Conservation (phyloP, 2,797 vertebrate genomes). For the Aplochiton taeniatus region DNA sequence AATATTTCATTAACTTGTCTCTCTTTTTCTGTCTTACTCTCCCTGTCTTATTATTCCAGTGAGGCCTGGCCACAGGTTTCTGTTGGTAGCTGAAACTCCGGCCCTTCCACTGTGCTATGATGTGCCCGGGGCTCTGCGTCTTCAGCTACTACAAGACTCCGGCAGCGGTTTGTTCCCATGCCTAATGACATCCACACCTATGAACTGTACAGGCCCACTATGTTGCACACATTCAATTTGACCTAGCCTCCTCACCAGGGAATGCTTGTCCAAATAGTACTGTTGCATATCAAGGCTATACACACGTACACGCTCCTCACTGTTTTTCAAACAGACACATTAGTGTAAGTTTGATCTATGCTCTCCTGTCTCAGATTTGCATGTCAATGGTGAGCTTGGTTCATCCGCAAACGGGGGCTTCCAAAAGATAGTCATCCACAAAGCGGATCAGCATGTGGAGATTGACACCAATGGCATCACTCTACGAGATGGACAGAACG, state of each 20-base stretch:
- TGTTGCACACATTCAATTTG: no score
- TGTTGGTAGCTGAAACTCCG: constrained; percentile 47
- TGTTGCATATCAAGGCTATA: no score
- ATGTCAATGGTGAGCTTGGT: constrained; percentile 65
- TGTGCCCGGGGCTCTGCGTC: constrained; percentile 15
- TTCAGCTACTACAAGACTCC: constrained; percentile 64
- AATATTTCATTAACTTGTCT: neutral
- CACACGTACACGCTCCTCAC: neutral
- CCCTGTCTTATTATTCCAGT: neutral
- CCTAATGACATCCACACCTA: neutral
- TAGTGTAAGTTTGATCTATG: constrained; percentile 2
- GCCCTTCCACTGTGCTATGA: constrained; percentile 66
- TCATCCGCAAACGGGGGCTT: constrained; percentile 46
- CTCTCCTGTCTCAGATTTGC: constrained; percentile 50
- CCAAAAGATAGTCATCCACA: constrained; percentile 50
- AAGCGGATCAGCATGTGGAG: constrained; percentile 32
- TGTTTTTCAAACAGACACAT: no score
- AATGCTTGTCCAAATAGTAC: no score
- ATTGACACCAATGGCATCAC: constrained; percentile 29
- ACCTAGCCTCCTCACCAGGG: no score
- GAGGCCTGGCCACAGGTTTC: constrained; percentile 41
- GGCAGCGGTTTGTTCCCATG: constrained; percentile 59
- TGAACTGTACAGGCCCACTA: no score
- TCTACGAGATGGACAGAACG: constrained; percentile 27
- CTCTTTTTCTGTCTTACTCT: neutral